Base-by-base conservation (phyloP, 1,140 invertebrate species). In the Leguminivora glycinivorella region DNA sequence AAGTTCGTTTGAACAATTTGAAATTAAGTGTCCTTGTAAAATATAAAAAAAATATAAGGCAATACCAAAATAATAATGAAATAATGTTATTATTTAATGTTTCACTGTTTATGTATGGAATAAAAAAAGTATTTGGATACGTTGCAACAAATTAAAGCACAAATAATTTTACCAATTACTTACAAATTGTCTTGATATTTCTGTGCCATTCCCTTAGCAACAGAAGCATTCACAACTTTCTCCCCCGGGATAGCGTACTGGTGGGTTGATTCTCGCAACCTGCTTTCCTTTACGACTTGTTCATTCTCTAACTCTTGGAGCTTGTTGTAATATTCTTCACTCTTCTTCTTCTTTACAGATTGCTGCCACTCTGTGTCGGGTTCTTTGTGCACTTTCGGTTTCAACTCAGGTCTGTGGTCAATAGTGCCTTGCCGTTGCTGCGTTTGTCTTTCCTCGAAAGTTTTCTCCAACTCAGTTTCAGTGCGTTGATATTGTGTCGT, bases 171-270 rank as follows among this genome's bases (percentile, higher is more conserved):
- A 70, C 68, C 31, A 67, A 47, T 58, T 77, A 95, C 95, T 95
- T 94, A 97, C 96, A 97, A 91, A 80, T 92, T 96, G 75, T 96
- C 94, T 90, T 97, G 94, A 81, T 97, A 97, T 81, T 94, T 95
- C 74, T 96, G 95, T 0, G 96, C 96, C 95, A 97, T 97, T 83
- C 95, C 96, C 92, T 94, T 96, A n/a, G 96, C 95, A 43, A 96
- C 84, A 0, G 96, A 96, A 79, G 93, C 95, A 75, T 93, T 94
- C 0, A 95, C 94, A 17, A 97, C 90, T 83, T 96, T 97, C 72
- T 97, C 96, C 4, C 96, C 96, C 66, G 96, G 96, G 81, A 97
- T 96, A 31, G 96, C 94, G 87, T 95, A 96, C 83, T 97, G 96
- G 90, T 97, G 96, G 52, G 92, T 94, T 31, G 94, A 83, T 92